phyloP scores from a whole-genome alignment of 2,797 vertebrate species.

The Moxostoma hubbsi region DNA sequence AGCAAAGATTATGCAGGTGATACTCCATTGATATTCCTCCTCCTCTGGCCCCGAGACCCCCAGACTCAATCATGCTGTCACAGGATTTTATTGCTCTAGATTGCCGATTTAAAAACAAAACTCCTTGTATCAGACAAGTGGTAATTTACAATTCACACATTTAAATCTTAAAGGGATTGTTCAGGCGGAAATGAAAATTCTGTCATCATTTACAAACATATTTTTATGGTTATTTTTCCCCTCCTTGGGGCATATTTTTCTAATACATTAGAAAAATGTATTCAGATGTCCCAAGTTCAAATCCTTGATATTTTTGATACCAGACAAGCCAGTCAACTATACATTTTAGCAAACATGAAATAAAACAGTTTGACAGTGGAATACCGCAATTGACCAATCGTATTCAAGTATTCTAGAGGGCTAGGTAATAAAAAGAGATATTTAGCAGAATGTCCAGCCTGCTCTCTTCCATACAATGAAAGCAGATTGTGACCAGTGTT shows the following conservation, averaged over 20 bases:
- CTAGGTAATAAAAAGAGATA: neutral
- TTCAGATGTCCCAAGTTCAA: too few species aligned
- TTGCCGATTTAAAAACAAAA: neutral
- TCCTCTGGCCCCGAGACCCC: conserved; percentile 35
- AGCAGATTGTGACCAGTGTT: neutral
- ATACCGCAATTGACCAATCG: too few species aligned
- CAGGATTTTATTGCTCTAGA: conserved; percentile 26
- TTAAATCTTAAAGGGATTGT: neutral
- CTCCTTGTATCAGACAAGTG: conserved; percentile 3
- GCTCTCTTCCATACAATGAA: neutral
- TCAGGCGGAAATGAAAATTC: neutral
- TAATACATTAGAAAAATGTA: too few species aligned
- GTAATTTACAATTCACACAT: neutral
- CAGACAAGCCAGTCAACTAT: too few species aligned
- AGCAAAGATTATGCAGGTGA: conserved; percentile 54
- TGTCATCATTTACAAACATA: neutral
- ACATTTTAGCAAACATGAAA: too few species aligned
- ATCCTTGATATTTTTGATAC: too few species aligned
- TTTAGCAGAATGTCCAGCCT: neutral
- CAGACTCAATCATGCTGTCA: conserved; percentile 53
- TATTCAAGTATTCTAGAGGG: neutral
- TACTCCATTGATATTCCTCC: conserved; percentile 57
- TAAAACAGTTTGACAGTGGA: too few species aligned
- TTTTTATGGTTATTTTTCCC: too few species aligned
- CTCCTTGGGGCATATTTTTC: too few species aligned